Percentiles rank a stretch among this genome's conserved stretches.
phyloP scores from a whole-genome alignment of 2,113 vertebrate species.

The Tonatia bakeri region DNA sequence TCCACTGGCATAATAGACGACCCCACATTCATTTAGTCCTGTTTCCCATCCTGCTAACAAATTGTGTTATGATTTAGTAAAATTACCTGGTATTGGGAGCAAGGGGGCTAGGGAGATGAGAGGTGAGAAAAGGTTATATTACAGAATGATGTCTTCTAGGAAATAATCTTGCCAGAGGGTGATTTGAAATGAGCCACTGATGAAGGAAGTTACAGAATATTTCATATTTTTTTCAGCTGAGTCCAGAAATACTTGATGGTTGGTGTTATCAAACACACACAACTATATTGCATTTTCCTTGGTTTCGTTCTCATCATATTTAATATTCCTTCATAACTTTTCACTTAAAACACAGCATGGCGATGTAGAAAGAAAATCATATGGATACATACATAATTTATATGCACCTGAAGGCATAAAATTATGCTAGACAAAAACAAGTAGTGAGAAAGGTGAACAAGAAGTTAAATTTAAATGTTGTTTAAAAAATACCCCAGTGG shows the following conservation, averaged over 20 bases:
- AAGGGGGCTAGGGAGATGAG: neutral
- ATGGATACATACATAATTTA: constrained; percentile 68
- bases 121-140: neutral
- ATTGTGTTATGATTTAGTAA: constrained; percentile 22
- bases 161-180: neutral
- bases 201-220: neutral
- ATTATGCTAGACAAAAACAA: constrained; percentile 67
- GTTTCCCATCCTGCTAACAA: neutral
- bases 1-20: neutral
- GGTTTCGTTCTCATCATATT: constrained; percentile 53
- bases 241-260: neutral
- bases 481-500: neutral
- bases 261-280: constrained; percentile 13
- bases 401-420: constrained; percentile 62
- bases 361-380: constrained; percentile 64
- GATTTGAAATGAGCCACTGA: constrained; percentile 4
- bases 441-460: constrained; percentile 55
- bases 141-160: constrained; percentile 13
- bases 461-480: constrained; percentile 68
- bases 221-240: neutral
- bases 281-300: constrained; percentile 51
- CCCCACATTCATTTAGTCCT: neutral
- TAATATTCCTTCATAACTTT: constrained; percentile 70
- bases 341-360: constrained; percentile 61
- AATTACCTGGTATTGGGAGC: neutral